Evolutionary conservation across 1,140 invertebrate genomes (phyloP), one percentile per base, ranked within the genome.

Genomic region (Dryas iulia): DNA sequence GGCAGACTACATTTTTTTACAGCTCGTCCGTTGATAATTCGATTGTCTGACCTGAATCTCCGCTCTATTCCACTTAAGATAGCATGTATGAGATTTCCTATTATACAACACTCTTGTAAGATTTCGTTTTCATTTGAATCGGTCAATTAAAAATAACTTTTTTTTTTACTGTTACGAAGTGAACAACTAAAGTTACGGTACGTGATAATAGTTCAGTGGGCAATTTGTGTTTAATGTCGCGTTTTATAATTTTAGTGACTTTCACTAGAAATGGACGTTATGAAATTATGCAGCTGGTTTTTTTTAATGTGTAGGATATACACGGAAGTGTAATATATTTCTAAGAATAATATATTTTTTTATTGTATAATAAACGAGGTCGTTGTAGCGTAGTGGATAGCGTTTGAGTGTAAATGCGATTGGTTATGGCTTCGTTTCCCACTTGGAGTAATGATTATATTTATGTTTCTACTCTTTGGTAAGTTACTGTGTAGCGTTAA

Each of bases 91-190:
- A 64, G 54, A 71, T 53, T 71, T 71, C 64, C 65, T 71, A 71
- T 71, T 74, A 62, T 35, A 56, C 35, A 71, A 74, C 56, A 26
- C 24, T 71, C 18, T 68, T 71, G 62, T 69, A 56, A 71, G 60
- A 66, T 74, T 71, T 74, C 72, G 24, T 74, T 74, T 71, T 74
- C 65, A 59, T 74, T 71, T 65, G 72, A 33, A 24, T 39, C 69
- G 69, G 60, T 23, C 69, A 74, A 71, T 74, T 71, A 71, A 74
- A 64, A 65, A 10, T 25, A 63, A 58, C 39, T 64, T 33, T 52
- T 14, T n/a, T 71, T 67, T 71, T 23, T 53, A 71, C 39, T 61
- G 60, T 71, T 71, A 63, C 63, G 59, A 14, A 14, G 23, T 68
- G 69, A 57, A 64, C 61, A 23, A 59, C 58, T 64, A 71, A 72